phyloP scores from a whole-genome alignment of 1,140 invertebrate genomes.

The Sarcophaga bullata region DNA sequence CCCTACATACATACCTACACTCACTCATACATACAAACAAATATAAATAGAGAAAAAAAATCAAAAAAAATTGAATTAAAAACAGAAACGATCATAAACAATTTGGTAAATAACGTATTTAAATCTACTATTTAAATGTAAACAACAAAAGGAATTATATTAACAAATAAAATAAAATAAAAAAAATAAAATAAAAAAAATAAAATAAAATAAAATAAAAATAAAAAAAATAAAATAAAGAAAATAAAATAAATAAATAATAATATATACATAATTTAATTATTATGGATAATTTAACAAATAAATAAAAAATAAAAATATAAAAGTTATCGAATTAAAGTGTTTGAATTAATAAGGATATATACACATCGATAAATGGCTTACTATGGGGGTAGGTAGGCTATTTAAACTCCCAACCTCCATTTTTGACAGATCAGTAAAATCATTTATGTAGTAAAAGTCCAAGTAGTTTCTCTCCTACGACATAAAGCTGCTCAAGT shows the following conservation, averaged over 20 bases:
- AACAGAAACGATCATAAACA: not conserved
- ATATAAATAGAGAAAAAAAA: slow-evolving; percentile 18
- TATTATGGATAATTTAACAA: slow-evolving; percentile 7
- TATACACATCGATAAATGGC: no score
- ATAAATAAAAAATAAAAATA: no score
- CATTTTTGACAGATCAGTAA: no score
- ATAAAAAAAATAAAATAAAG: not conserved
- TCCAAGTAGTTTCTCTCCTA: no score
- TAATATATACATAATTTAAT: slow-evolving; percentile 29
- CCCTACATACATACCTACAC: slow-evolving; percentile 46
- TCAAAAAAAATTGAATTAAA: slow-evolving; percentile 5
- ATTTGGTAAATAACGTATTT: slow-evolving; percentile 32
- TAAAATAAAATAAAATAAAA: not conserved
- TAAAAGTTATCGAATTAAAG: no score
- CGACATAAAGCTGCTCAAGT: no score
- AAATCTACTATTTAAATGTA: slow-evolving; percentile 39
- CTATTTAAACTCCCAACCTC: no score
- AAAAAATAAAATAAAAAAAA: not conserved
- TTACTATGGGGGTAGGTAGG: no score
- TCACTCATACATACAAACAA: slow-evolving; percentile 28
- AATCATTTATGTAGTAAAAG: no score
- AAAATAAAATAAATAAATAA: not conserved
- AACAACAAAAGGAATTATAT: slow-evolving; percentile 28
- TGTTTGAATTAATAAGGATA: no score
- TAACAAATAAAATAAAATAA: slow-evolving; percentile 15